Evolutionary conservation across 2,113 vertebrate species (phyloP).

Genomic region (Mobula birostris): DNA sequence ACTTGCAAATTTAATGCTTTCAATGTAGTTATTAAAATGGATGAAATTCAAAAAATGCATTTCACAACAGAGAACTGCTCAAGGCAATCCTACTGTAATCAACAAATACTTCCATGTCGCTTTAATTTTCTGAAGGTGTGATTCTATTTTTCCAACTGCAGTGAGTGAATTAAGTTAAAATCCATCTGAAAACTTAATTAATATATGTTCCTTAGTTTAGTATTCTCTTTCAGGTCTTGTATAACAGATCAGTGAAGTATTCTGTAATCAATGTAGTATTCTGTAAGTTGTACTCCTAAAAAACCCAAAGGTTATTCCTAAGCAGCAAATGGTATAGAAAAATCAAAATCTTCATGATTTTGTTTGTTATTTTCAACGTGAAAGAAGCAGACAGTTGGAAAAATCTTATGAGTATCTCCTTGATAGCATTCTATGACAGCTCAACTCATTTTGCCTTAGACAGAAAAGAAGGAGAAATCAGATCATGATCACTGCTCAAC

Average conservation of each 20-base stretch:
- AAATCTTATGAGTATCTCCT: neutral
- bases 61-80: slow-evolving; percentile 24
- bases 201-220: neutral
- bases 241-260: neutral
- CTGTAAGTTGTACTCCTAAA: neutral
- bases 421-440: neutral
- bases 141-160: neutral
- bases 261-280: neutral
- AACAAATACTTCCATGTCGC: slow-evolving; percentile 16
- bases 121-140: neutral
- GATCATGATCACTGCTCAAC: neutral
- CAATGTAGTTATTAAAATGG: slow-evolving; percentile 40
- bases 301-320: neutral
- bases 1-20: slow-evolving; percentile 44
- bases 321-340: neutral
- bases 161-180: slow-evolving; percentile 14
- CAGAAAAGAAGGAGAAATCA: neutral
- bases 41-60: slow-evolving; percentile 31
- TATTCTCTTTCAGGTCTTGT: neutral
- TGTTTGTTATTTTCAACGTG: neutral
- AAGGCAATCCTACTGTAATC: slow-evolving; percentile 20
- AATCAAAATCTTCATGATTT: neutral
- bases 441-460: neutral
- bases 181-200: neutral
- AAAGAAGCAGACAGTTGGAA: neutral